Conservation (phyloP, 2,888 invertebrate species). For the Microdon myrmicae region DNA sequence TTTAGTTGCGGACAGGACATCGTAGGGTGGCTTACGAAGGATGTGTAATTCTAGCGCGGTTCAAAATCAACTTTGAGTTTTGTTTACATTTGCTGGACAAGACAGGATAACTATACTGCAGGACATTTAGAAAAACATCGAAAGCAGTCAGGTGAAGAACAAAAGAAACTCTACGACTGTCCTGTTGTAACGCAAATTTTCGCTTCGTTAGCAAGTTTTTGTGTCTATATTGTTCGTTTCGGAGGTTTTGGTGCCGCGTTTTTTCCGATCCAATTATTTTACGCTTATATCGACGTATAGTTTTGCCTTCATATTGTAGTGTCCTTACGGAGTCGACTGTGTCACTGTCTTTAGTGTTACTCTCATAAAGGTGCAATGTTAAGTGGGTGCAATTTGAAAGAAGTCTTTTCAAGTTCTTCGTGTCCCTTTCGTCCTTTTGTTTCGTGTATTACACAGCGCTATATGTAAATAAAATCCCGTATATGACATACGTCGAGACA, state of each 20-base stretch:
- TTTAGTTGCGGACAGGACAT: slow-evolving; percentile 64
- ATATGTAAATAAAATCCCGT: slow-evolving; percentile 23
- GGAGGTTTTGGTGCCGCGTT: slow-evolving; percentile 16
- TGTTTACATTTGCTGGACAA: slow-evolving; percentile 12
- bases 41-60: slow-evolving; percentile 17
- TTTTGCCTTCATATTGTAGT: too few relatives aligned
- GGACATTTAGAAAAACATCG: neutral
- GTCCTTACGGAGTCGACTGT: too few relatives aligned
- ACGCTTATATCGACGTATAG: too few relatives aligned
- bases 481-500: slow-evolving; percentile 2
- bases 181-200: slow-evolving; percentile 21
- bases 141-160: neutral
- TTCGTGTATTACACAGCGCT: slow-evolving; percentile 1
- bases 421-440: slow-evolving; percentile 27
- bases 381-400: slow-evolving; percentile 45
- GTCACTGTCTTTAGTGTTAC: slow-evolving; percentile 4
- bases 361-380: slow-evolving; percentile 46
- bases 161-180: slow-evolving; percentile 18
- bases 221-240: neutral
- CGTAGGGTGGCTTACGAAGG: slow-evolving; percentile 49
- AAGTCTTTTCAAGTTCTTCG: slow-evolving; percentile 30
- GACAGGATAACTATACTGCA: slow-evolving; percentile 3
- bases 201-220: slow-evolving; percentile 11
- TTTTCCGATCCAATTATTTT: slow-evolving; percentile 36
- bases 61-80: slow-evolving; percentile 1